These are phyloP conservation scores for Enteromius viviparus DNA, from an alignment of 2,797 vertebrate species.

Conservation along the genomic window DNA sequence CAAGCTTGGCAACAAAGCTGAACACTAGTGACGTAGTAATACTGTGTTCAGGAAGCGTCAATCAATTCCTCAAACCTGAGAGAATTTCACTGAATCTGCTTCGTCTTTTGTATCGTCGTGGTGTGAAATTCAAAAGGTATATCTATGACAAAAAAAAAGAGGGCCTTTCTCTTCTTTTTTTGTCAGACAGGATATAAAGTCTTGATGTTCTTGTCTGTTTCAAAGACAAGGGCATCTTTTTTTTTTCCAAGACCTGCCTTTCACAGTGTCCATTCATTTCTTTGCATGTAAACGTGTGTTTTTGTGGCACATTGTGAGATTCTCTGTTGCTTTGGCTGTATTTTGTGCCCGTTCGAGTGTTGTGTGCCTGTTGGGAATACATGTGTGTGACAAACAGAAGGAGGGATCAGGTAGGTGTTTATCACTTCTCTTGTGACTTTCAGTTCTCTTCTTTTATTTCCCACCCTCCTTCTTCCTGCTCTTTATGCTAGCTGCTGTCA, in stretches of 20 bases:
- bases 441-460: constrained; percentile 25
- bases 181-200: constrained; percentile 51
- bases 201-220: constrained; percentile 38
- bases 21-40: constrained; percentile 15
- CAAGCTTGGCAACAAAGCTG: constrained; percentile 24
- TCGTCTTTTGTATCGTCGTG: not conserved
- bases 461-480: constrained; percentile 20
- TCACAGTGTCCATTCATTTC: constrained; percentile 62
- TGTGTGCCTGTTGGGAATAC: constrained; percentile 43
- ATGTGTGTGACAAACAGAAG: constrained; percentile 44
- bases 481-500: not conserved
- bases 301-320: constrained; percentile 54
- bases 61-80: constrained; percentile 24
- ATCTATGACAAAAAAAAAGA: constrained; percentile 5
- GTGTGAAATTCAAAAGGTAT: constrained; percentile 3
- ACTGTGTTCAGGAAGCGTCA: constrained; percentile 17
- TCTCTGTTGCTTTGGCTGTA: constrained; percentile 52
- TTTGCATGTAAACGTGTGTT: constrained; percentile 48
- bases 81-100: constrained; percentile 18
- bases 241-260: constrained; percentile 4
- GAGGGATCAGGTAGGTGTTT: constrained; percentile 43
- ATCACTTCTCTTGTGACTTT: constrained; percentile 30
- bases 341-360: constrained; percentile 46
- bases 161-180: constrained; percentile 17
- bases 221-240: not conserved